Evolutionary conservation across 2,888 invertebrate species (phyloP), one percentile per base, ranked within the genome.

Genomic region (Athalia rosae): DNA sequence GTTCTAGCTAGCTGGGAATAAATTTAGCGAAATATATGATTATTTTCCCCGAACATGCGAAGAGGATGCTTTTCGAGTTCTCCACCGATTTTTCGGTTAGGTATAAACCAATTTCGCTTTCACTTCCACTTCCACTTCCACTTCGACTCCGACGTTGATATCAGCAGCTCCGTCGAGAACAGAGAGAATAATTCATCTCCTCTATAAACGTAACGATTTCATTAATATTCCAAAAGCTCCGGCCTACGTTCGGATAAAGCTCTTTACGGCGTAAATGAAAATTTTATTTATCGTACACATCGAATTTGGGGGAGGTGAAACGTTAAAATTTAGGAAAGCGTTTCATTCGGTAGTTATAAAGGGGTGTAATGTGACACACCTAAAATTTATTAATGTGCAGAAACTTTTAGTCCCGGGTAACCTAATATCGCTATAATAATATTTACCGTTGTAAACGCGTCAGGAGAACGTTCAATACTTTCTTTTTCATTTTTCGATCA

Each of bases 161-260:
- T 28, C 28, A 28, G 28, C 28, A n/a, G 47, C 7, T 8, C 13
- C 43, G 41, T 11, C 8, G 45, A 71, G 13, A 71, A 58, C 69
- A 43, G 43, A 71, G 69, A 45, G 69, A 71, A 71, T 58, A 45
- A 71, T 71, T 71, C 45, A 71, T 45, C 9, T 15, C 58, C 58
- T 9, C 45, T 71, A 58, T 13, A n/a, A 5, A 43, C 3, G 3
- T 45, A 47, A 58, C 45, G 8, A 43, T 71, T 58, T 28, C 47
- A 48, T 66, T 9, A 66, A 47, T 47, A 50, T 13, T 45, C 13
- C 45, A 58, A 58, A 56, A 58, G 58, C 71, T 56, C 3, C 9
- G 8, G 53, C 9, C 9, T 11, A 9, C n/a, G 53, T 9, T n/a
- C n/a, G 53, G 53, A 53, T 53, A 11, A 53, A n/a, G 6, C 7